These are phyloP conservation scores for Ditula angustiorana DNA, from an alignment of 2,888 invertebrate species.

Conservation along the genomic window DNA sequence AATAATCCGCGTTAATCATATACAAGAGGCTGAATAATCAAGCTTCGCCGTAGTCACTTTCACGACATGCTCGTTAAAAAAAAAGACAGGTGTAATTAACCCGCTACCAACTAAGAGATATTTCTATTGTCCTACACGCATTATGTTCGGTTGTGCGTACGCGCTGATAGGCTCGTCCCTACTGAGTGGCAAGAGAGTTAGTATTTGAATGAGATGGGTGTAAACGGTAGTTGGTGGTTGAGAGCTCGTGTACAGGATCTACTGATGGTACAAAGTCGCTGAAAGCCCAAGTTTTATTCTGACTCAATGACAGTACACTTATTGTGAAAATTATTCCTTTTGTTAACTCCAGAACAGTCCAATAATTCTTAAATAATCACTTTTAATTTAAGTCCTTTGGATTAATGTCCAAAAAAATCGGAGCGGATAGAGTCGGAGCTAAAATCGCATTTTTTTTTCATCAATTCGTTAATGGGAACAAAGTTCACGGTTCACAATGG, in stretches of 20 bases:
- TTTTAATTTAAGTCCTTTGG: too few relatives aligned
- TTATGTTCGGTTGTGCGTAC: slow-evolving; percentile 32
- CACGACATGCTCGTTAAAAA: slow-evolving; percentile 36
- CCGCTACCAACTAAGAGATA: slow-evolving; percentile 37
- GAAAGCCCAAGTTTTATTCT: too few relatives aligned
- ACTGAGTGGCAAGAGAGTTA: not conserved
- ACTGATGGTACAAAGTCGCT: slow-evolving; percentile 27
- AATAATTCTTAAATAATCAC: too few relatives aligned
- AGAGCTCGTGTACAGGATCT: slow-evolving; percentile 14
- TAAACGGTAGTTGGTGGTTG: slow-evolving; percentile 8
- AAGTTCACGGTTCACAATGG: too few relatives aligned
- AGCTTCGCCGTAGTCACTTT: slow-evolving; percentile 28
- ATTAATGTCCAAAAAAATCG: too few relatives aligned
- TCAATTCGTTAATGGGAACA: too few relatives aligned
- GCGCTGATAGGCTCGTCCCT: slow-evolving; percentile 2
- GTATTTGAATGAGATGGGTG: not conserved
- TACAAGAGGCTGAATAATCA: slow-evolving; percentile 17
- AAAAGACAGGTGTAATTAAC: slow-evolving; percentile 38
- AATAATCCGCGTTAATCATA: slow-evolving; percentile 25
- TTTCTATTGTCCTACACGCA: slow-evolving; percentile 33
- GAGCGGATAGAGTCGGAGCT: too few relatives aligned
- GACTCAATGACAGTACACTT: too few relatives aligned
- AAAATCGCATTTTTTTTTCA: too few relatives aligned
- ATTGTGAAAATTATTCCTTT: too few relatives aligned
- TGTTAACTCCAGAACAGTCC: too few relatives aligned